Base-by-base conservation (phyloP, 2,797 vertebrate genomes). In the Alectoris magna region DNA sequence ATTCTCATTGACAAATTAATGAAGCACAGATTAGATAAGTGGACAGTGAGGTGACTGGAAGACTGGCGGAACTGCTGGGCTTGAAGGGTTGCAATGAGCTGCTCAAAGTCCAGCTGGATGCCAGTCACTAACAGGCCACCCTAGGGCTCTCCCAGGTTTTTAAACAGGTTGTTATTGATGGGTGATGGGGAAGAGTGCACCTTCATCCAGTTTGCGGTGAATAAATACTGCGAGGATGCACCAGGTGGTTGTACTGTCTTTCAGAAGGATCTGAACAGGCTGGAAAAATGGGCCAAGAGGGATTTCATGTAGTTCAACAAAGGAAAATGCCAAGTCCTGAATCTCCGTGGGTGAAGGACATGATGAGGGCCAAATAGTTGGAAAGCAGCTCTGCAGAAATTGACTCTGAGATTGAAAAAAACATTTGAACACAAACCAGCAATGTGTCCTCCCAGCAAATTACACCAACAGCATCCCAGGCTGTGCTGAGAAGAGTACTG, bases 291-390 rank as follows among this genome's bases (percentile, higher is more conserved):
- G 48, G 43, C 60, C 31, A 67, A 44, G 12, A 44, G 23, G 19
- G 66, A 66, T 4, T 10, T 18, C 8, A 58, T 34, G 29, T 64
- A 59, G 23, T 51, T 71, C 44, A 71, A 43, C 38, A 59, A 76
- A 58, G 10, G 15, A n/a, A 71, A 71, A 34, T 44, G 13, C 4
- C 1, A 77, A 59, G 27, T 44, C 13, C 36, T 84, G 34, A 34
- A 19, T 23, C 24, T 46, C 26, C 36, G 18, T 85, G n/a, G 11
- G 58, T 7, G 0, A 0, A 0, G 41, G 46, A 66, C 51, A 56
- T n/a, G 19, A 16, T 55, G 66, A 16, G 38, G 38, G 8, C 43
- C 56, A 58, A 58, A 11, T 8, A 66, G 9, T 51, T 81, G 59
- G 34, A 48, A 66, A 67, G 24, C n/a, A 71, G n/a, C 8, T 71